Base-by-base conservation (phyloP, 2,888 invertebrate genomes). In the Aphodius sticticus region DNA sequence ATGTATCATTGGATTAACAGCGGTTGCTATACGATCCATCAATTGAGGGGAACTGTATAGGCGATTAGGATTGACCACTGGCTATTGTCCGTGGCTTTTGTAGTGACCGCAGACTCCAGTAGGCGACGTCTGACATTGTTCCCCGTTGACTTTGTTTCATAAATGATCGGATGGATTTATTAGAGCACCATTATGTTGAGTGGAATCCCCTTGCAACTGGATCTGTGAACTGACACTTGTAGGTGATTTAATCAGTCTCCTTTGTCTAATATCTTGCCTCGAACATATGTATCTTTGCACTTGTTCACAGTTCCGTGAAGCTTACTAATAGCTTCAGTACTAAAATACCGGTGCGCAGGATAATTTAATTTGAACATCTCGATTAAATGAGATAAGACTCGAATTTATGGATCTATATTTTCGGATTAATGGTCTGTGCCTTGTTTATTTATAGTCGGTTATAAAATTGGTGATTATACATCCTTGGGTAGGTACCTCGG, bases 391-490 rank as follows among this genome's bases (percentile, higher is more conserved):
- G 53, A 53, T 53, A 53, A 53, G 53, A 53, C 53, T 12, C 9
- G 53, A 53, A 53, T 53, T 53, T 53, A 53, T 53, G 53, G 53
- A 53, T 9, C 53, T 53, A 53, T 53, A 53, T 53, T 53, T 53
- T 53, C 53, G 53, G 53, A 53, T 53, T 53, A 53, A 53, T 53
- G 12, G 53, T 53, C 53, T 7, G 53, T 53, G 9, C 9, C 53
- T 53, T 53, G 53, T 53, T 7, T 53, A 53, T 53, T 53, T 53
- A 53, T 53, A 53, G 53, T 2, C 53, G 53, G 53, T 53, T 53
- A 53, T 53, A 53, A 53, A 53, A 53, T 53, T 53, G 53, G 53
- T 53, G 53, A 53, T 53, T 53, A 53, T 53, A 53, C 53, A 53
- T 53, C 9, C 2, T 53, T 53, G 53, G 53, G 53, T 53, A 53